Evolutionary conservation across 1,140 invertebrate species (phyloP).

Genomic region (Chironomus striatipennis): DNA sequence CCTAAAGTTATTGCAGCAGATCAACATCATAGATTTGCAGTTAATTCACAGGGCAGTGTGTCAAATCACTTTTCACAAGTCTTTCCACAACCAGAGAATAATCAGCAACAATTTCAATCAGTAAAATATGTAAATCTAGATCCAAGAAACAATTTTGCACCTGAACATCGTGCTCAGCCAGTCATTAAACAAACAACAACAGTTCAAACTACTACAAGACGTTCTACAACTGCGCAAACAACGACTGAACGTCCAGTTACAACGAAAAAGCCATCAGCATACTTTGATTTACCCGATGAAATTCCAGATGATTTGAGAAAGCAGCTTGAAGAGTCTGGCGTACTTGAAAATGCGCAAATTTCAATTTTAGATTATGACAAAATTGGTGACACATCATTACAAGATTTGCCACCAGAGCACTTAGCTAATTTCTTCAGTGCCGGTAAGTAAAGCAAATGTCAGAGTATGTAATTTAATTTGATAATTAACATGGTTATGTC

Average conservation of each 20-base stretch:
- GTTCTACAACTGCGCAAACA: slow-evolving; percentile 30
- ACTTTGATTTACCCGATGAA: slow-evolving; percentile 67
- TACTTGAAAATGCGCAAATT: slow-evolving; percentile 76
- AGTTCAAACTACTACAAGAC: slow-evolving; percentile 27
- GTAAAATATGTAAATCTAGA: neutral
- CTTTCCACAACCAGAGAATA: slow-evolving; percentile 36
- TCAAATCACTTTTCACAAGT: slow-evolving; percentile 32
- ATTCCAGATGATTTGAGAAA: slow-evolving; percentile 76
- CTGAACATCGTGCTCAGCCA: neutral
- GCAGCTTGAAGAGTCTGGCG: slow-evolving; percentile 73
- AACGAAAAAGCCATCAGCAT: slow-evolving; percentile 42
- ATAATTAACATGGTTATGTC: neutral
- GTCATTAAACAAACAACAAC: slow-evolving; percentile 27
- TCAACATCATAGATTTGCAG: neutral
- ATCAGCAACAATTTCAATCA: slow-evolving; percentile 31
- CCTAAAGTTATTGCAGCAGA: neutral
- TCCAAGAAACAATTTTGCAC: neutral
- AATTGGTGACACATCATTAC: slow-evolving; percentile 74
- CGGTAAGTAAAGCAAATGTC: slow-evolving; percentile 33
- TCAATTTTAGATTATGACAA: slow-evolving; percentile 79
- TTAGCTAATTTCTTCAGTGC: slow-evolving; percentile 73
- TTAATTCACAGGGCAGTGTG: slow-evolving; percentile 27
- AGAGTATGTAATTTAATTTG: too few relatives aligned
- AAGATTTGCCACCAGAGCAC: slow-evolving; percentile 75
- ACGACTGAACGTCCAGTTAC: slow-evolving; percentile 42